Conservation (phyloP, 2,888 invertebrate genomes). For the Leptopilina syphax region DNA sequence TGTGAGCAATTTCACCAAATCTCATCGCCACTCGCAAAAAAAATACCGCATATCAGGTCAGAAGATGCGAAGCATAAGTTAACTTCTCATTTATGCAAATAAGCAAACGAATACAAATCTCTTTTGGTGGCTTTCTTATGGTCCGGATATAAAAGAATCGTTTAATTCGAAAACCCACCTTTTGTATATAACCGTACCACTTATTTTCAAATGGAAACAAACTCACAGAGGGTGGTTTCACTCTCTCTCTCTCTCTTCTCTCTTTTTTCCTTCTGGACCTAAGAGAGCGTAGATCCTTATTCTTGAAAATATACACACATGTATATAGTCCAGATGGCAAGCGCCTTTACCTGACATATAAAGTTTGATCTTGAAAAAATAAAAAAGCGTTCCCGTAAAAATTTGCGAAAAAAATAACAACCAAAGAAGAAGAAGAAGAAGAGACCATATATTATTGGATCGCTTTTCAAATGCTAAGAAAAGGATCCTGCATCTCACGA, state of each 20-base stretch:
- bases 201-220: conserved; percentile 31
- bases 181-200: conserved; percentile 1
- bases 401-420: conserved; percentile 47
- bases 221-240: conserved; percentile 7
- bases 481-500: conserved; percentile 30
- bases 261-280: conserved; percentile 9
- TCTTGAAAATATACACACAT: conserved; percentile 15
- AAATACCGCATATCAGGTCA: conserved; percentile 15
- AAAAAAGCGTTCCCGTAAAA: conserved; percentile 7
- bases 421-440: conserved; percentile 39
- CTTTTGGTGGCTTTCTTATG: conserved; percentile 8
- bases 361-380: conserved; percentile 27
- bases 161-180: conserved; percentile 26
- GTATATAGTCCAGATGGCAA: conserved; percentile 51
- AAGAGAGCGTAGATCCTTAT: conserved; percentile 44
- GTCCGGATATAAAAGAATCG: conserved; percentile 33
- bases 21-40: background rate
- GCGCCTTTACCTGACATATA: conserved; percentile 45
- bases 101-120: conserved; percentile 23
- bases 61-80: conserved; percentile 28
- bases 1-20: background rate
- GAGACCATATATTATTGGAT: conserved; percentile 5
- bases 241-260: background rate
- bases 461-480: conserved; percentile 44
- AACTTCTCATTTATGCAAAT: conserved; percentile 37